Percentiles rank a stretch among this genome's conserved stretches.
These are phyloP conservation scores for Sphaerophoria rueppellii DNA, from an alignment of 2,888 invertebrate genomes.

Conservation along the genomic window DNA sequence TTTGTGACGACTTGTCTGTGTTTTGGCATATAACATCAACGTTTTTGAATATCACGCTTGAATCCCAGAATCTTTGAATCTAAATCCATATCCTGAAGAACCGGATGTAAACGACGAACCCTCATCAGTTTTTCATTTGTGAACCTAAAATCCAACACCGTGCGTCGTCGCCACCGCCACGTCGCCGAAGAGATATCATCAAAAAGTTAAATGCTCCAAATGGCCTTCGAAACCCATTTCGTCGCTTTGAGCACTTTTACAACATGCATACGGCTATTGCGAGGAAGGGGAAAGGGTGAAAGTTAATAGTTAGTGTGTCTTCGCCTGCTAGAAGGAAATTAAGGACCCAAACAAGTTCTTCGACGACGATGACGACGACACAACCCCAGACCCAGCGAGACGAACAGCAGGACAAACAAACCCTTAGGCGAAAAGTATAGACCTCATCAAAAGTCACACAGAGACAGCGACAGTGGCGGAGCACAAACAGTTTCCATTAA, in stretches of 20 bases:
- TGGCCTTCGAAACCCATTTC: constrained; percentile 45
- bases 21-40: too few species aligned
- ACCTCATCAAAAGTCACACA: constrained; percentile 36
- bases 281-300: background rate
- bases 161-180: background rate
- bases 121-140: constrained; percentile 23
- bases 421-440: constrained; percentile 10
- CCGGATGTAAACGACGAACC: constrained; percentile 14
- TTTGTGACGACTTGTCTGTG: too few species aligned
- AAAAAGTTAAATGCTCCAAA: constrained; percentile 61
- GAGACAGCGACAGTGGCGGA: constrained; percentile 13
- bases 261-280: background rate
- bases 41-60: constrained; percentile 43
- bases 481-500: constrained; percentile 39
- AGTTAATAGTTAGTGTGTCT: background rate
- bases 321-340: constrained; percentile 1
- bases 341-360: constrained; percentile 1
- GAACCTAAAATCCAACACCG: constrained; percentile 6
- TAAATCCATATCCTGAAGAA: too few species aligned
- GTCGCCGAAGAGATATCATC: constrained; percentile 52
- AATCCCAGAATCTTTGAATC: constrained; percentile 22
- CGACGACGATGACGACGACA: background rate
- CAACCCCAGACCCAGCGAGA: background rate
- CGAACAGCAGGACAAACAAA: constrained; percentile 9
- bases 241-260: constrained; percentile 32